These are phyloP conservation scores for Paedocypris micromegethes DNA, from an alignment of 2,797 vertebrate species.

Conservation along the genomic window DNA sequence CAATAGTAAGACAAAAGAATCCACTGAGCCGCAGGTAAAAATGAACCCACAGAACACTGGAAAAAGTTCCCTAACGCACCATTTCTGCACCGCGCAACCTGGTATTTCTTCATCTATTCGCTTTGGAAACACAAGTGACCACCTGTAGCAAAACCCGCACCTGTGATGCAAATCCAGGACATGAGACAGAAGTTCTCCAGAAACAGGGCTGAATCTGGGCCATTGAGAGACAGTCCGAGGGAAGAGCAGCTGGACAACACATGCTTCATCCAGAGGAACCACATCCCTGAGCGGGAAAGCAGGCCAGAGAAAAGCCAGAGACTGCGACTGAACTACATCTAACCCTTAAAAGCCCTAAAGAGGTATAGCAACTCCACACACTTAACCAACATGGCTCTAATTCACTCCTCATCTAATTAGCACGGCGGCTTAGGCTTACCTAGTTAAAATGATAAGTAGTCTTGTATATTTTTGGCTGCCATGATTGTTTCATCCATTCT, in stretches of 20 bases:
- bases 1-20: neutral
- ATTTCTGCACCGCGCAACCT: too few relatives aligned
- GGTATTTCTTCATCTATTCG: too few relatives aligned
- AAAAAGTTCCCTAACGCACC: too few relatives aligned
- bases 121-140: too few relatives aligned
- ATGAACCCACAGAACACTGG: too few relatives aligned
- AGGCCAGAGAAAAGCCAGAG: neutral
- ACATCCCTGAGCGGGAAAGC: slow-evolving; percentile 1
- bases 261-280: slow-evolving; percentile 7
- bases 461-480: too few relatives aligned
- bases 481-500: too few relatives aligned
- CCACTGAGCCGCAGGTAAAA: neutral
- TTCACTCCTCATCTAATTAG: too few relatives aligned
- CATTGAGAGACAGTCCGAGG: slow-evolving; percentile 15
- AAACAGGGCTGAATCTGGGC: slow-evolving; percentile 35
- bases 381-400: too few relatives aligned
- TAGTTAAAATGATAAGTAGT: too few relatives aligned
- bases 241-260: slow-evolving; percentile 26
- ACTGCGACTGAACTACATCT: neutral
- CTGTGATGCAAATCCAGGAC: slow-evolving; percentile 34
- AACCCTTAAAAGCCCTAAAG: neutral
- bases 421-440: too few relatives aligned
- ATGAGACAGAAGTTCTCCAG: slow-evolving; percentile 14
- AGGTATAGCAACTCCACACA: too few relatives aligned
- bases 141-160: slow-evolving; percentile 7